Base-by-base conservation (phyloP, 2,888 invertebrate species). In the Drosophila nigricruria region DNA sequence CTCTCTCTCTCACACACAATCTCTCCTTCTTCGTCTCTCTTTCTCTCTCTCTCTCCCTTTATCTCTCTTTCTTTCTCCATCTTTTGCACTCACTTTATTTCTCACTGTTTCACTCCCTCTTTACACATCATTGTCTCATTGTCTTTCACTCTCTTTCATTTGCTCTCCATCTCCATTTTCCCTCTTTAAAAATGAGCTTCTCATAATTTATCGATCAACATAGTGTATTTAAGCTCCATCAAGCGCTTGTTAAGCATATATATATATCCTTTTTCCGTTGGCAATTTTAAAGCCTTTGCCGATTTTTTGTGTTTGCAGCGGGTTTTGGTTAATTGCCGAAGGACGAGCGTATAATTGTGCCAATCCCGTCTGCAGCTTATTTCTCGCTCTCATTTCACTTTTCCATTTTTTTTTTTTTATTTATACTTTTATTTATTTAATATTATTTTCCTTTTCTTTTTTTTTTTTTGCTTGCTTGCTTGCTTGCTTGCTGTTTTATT, bases 291-390 rank as follows among this genome's bases (percentile, higher is more conserved):
- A 53, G 47, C 62, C 79, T 70, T 32, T 59, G 64, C 27, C 56
- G 45, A 54, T 67, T 64, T 60, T 36, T 65, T 66, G 57, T 47
- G 14, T 50, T 52, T 69, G 45, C 32, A 54, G 40, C 72, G 61
- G 54, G 53, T 49, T 70, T 70, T 71, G 71, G 72, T 82, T 83
- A 88, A 89, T 88, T 85, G 88, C 77, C 71, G 85, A 89, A 89
- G 87, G 83, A 81, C 81, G 77, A 66, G 73, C 73, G 58, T 69
- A 65, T 84, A 89, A 85, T 89, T 89, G 88, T 88, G 82, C 71
- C 89, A 89, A 81, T 89, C 76, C 81, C 54, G 69, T 65, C 69
- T 32, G 63, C 50, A 47, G 54, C 20, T 42, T 23, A 36, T 62
- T 61, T 49, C 52, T 34, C 52, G 49, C 32, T 50, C 56, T 16